Conservation (phyloP, 2,888 invertebrate genomes). For the Ennomos fuscantarius region DNA sequence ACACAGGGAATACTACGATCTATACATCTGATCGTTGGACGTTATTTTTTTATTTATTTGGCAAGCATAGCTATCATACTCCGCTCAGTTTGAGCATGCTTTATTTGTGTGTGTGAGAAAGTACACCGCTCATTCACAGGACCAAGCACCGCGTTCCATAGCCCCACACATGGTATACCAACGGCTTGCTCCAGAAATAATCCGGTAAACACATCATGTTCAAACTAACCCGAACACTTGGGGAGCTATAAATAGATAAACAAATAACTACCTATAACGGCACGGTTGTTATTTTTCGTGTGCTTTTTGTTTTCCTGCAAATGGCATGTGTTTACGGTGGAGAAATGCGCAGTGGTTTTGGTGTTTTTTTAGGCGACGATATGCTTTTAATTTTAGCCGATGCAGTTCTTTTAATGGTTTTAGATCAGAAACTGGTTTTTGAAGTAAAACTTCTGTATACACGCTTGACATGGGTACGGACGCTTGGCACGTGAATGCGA, state of each 20-base stretch:
- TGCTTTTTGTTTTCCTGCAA: conserved; percentile 22
- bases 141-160: conserved; percentile 8
- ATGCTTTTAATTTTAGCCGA: too few relatives aligned
- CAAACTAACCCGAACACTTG: conserved; percentile 77
- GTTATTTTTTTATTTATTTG: too few relatives aligned
- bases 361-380: neutral
- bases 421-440: too few relatives aligned
- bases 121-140: neutral
- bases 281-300: conserved; percentile 20
- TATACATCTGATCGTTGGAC: too few relatives aligned
- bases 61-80: too few relatives aligned
- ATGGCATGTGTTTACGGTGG: conserved; percentile 8
- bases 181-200: conserved; percentile 64
- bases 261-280: conserved; percentile 55
- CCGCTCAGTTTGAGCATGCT: neutral
- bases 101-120: neutral
- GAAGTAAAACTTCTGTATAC: too few relatives aligned
- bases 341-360: conserved; percentile 14
- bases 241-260: conserved; percentile 77
- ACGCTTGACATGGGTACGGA: too few relatives aligned
- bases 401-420: too few relatives aligned
- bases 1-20: too few relatives aligned
- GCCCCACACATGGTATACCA: conserved; percentile 70
- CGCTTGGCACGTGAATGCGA: too few relatives aligned
- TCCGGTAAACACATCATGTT: conserved; percentile 72